Evolutionary conservation across 2,113 vertebrate genomes (phyloP).

Genomic region (Erythrocebus patas): DNA sequence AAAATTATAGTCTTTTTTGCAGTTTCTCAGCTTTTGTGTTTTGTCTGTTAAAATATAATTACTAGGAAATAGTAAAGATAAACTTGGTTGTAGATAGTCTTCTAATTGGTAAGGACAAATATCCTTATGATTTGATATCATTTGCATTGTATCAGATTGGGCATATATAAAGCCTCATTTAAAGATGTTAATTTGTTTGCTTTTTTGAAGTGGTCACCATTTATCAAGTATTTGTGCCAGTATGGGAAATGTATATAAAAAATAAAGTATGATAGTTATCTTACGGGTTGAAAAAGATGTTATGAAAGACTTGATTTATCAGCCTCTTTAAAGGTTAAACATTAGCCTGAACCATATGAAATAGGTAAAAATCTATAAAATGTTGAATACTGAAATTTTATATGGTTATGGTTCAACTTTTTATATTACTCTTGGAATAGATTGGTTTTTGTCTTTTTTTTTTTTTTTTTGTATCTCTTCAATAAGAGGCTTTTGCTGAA

Average conservation of each 20-base stretch:
- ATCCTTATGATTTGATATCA: neutral
- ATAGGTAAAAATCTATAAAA: neutral
- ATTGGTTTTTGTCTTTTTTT: neutral
- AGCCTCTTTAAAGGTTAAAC: neutral
- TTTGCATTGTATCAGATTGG: neutral
- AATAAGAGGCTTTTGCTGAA: constrained; percentile 14
- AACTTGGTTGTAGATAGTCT: constrained; percentile 76
- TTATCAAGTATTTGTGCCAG: neutral
- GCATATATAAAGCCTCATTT: neutral
- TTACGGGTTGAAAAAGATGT: neutral
- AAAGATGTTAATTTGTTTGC: neutral
- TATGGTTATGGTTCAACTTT: neutral
- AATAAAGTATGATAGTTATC: neutral
- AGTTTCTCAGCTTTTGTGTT: constrained; percentile 83
- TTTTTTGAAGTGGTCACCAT: neutral
- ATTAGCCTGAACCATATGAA: neutral
- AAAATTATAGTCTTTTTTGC: constrained; percentile 74
- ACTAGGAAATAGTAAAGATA: constrained; percentile 81
- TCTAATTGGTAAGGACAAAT: constrained; percentile 80
- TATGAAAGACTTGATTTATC: neutral
- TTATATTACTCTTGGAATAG: neutral
- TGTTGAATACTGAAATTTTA: neutral
- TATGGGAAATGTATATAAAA: neutral
- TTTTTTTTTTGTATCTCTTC: neutral
- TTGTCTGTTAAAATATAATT: constrained; percentile 82